Conservation (phyloP, 2,888 invertebrate species). For the Ornithoptera priamus region DNA sequence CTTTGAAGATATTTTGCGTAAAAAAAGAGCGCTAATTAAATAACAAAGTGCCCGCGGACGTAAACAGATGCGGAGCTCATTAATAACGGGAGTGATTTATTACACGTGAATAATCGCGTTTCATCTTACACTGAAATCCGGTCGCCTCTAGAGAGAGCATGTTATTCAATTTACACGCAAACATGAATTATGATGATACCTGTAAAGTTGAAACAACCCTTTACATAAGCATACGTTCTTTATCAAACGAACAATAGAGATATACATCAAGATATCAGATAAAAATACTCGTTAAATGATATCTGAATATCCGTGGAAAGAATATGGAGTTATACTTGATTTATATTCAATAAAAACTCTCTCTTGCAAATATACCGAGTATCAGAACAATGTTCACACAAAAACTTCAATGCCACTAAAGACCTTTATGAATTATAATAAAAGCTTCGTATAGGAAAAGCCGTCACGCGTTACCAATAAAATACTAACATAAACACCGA, state of each 20-base stretch:
- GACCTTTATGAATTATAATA: slow-evolving; percentile 68
- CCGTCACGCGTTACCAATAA: slow-evolving; percentile 66
- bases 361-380: slow-evolving; percentile 13
- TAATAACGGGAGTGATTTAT: slow-evolving; percentile 55
- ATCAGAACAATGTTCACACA: slow-evolving; percentile 33
- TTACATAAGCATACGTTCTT: slow-evolving; percentile 3
- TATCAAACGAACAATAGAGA: slow-evolving; percentile 1
- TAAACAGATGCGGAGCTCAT: slow-evolving; percentile 51
- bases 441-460: slow-evolving; percentile 64
- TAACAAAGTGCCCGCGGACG: slow-evolving; percentile 49
- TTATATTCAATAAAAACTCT: slow-evolving; percentile 16
- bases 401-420: slow-evolving; percentile 37
- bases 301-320: slow-evolving; percentile 2
- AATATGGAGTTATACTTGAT: slow-evolving; percentile 14
- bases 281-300: slow-evolving; percentile 13
- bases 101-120: slow-evolving; percentile 65
- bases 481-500: slow-evolving; percentile 61
- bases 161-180: slow-evolving; percentile 46
- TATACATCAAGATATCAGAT: background rate
- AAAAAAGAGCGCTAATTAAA: slow-evolving; percentile 59
- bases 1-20: slow-evolving; percentile 33
- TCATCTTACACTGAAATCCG: slow-evolving; percentile 65
- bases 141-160: slow-evolving; percentile 41
- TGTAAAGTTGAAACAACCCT: slow-evolving; percentile 28
- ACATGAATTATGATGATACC: slow-evolving; percentile 46